Conservation (phyloP, 2,797 vertebrate genomes). For the Potorous gilbertii region DNA sequence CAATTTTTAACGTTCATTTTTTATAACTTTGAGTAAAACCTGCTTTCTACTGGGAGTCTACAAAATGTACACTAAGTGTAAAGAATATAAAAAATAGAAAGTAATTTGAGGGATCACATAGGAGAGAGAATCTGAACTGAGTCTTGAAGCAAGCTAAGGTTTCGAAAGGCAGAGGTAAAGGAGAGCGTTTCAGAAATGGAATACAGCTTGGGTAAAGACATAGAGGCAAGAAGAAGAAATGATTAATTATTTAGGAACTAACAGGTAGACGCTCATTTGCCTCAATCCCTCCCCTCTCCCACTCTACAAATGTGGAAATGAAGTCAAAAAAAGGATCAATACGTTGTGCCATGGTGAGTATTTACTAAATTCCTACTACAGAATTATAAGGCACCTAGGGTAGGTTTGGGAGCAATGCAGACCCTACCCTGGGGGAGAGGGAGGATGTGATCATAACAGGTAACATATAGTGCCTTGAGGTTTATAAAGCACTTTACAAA, state of each 20-base stretch:
- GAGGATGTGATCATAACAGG: background rate
- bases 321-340: background rate
- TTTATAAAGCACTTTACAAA: background rate
- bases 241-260: background rate
- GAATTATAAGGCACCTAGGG: background rate
- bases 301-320: background rate
- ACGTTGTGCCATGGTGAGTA: background rate
- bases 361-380: background rate
- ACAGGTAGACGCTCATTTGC: background rate
- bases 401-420: background rate
- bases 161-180: background rate
- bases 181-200: background rate
- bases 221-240: background rate
- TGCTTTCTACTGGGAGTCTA: background rate
- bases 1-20: no score
- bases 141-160: background rate
- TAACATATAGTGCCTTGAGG: background rate
- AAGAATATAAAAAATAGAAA: background rate
- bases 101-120: background rate
- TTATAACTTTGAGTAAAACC: background rate
- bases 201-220: background rate
- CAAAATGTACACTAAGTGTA: background rate
- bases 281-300: background rate
- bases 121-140: background rate
- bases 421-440: background rate